phyloP scores from a whole-genome alignment of 2,113 vertebrate genomes.

The Phaetusa simplex region DNA sequence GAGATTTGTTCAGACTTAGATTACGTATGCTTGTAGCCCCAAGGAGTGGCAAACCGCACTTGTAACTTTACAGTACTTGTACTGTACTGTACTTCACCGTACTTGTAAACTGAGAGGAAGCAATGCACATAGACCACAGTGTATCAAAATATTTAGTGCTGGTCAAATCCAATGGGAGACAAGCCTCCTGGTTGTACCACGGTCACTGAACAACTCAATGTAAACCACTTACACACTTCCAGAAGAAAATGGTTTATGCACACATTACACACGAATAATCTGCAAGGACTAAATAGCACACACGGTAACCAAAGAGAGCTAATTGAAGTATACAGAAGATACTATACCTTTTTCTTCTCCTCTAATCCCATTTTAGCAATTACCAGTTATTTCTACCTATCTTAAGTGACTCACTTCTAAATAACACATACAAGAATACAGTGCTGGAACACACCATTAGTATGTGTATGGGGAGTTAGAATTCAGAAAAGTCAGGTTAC shows the following conservation, averaged over 20 bases:
- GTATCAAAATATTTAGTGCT: not conserved
- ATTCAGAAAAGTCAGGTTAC: not conserved
- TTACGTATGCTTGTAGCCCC: not conserved
- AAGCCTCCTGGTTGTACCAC: not conserved
- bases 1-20: not conserved
- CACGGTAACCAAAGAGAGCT: not conserved
- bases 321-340: not conserved
- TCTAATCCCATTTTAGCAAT: not conserved
- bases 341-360: not conserved
- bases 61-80: not conserved
- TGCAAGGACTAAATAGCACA: not conserved
- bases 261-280: not conserved
- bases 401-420: not conserved
- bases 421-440: not conserved
- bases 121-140: not conserved
- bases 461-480: rapidly evolving
- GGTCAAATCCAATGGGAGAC: not conserved
- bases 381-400: not conserved
- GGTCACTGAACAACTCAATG: not conserved
- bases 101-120: not conserved
- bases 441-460: not conserved
- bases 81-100: not conserved
- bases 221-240: not conserved
- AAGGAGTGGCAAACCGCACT: not conserved
- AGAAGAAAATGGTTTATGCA: not conserved